These are phyloP conservation scores for Ivindomyrus marchei DNA, from an alignment of 2,113 vertebrate species.

Conservation along the genomic window DNA sequence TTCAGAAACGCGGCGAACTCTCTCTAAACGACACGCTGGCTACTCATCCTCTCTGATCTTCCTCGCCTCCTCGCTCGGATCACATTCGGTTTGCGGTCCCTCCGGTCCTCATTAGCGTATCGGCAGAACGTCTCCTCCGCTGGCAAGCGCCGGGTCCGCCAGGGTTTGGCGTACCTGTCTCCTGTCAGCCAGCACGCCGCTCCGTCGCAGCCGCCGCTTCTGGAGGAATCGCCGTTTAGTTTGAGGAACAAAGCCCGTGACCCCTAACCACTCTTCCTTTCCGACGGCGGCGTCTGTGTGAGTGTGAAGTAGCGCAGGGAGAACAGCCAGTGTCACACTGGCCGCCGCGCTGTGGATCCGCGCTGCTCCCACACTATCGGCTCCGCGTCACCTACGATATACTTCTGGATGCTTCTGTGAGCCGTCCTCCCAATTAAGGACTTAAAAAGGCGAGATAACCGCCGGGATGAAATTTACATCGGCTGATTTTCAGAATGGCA, in stretches of 20 bases:
- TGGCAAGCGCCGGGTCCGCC: slow-evolving; percentile 13
- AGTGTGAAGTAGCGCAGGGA: background rate
- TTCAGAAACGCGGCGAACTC: background rate
- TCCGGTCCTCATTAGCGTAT: slow-evolving; percentile 33
- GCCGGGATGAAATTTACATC: background rate
- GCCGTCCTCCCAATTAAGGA: slow-evolving; percentile 5
- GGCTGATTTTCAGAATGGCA: background rate
- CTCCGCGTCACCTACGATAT: background rate
- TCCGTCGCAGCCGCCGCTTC: background rate
- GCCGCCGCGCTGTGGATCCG: background rate
- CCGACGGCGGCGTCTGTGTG: slow-evolving; percentile 4
- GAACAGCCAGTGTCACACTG: background rate
- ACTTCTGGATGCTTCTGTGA: background rate
- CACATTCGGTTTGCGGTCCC: slow-evolving; percentile 13
- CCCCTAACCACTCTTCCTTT: background rate
- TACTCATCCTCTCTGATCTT: background rate
- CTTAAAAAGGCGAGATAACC: background rate
- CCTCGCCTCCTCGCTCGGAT: background rate
- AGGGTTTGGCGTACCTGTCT: slow-evolving; percentile 26
- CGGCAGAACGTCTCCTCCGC: slow-evolving; percentile 18
- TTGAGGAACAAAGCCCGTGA: slow-evolving; percentile 16
- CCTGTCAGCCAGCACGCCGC: slow-evolving; percentile 9
- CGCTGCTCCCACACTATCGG: background rate
- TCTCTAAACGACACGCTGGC: background rate
- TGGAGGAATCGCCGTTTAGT: slow-evolving; percentile 24